Percentiles rank a stretch among this genome's conserved stretches.
Evolutionary conservation across 2,888 invertebrate genomes (phyloP).

Genomic region (Agelastica alni): DNA sequence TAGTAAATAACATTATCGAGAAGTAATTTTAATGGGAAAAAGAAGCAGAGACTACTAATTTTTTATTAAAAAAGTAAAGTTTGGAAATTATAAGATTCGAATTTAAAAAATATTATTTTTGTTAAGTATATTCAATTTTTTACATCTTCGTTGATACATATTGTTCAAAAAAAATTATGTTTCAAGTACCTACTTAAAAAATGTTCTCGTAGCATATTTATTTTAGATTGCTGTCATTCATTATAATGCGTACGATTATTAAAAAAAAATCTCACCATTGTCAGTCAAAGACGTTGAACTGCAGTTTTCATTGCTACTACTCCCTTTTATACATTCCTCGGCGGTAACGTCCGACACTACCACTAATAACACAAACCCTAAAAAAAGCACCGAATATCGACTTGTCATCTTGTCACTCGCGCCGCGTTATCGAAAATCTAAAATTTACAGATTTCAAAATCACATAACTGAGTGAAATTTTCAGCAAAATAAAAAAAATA

Average conservation of each 20-base stretch:
- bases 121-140: no score
- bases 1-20: no score
- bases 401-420: constrained; percentile 27
- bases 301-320: constrained; percentile 28
- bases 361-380: constrained; percentile 30
- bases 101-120: no score
- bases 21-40: no score
- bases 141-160: no score
- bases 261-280: constrained; percentile 30
- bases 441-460: constrained; percentile 16
- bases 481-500: constrained; percentile 10
- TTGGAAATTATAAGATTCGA: no score
- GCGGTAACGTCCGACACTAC: constrained; percentile 25
- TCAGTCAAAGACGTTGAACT: constrained; percentile 23
- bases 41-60: no score
- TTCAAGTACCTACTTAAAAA: no score
- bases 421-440: constrained; percentile 11
- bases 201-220: no score
- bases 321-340: constrained; percentile 30
- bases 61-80: no score
- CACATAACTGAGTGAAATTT: constrained; percentile 38
- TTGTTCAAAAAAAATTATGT: no score
- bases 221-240: no score
- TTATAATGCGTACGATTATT: neutral
- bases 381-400: constrained; percentile 26